A percentile compares a stretch with the other conserved stretches of the same genome.
phyloP scores from a whole-genome alignment of 2,113 vertebrate genomes.

The Eurystomus gularis region DNA sequence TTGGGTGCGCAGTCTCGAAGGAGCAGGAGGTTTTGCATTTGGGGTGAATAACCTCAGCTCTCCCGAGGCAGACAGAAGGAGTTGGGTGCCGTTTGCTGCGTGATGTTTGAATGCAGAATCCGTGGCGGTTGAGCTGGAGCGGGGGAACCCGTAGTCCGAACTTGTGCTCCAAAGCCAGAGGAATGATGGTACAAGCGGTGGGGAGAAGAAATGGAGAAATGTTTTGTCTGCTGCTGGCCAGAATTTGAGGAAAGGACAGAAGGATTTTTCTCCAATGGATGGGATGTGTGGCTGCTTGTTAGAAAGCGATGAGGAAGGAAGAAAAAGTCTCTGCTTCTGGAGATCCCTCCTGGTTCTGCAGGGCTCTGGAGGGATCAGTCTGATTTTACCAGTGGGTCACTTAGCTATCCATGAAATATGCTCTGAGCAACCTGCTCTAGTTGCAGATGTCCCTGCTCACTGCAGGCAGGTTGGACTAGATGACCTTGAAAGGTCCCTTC shows the following conservation, averaged over 20 bases:
- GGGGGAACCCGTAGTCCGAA: no score
- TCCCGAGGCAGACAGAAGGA: background rate
- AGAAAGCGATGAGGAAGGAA: background rate
- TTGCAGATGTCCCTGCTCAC: no score
- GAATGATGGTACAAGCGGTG: background rate
- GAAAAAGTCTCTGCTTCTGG: background rate
- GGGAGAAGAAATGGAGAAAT: background rate
- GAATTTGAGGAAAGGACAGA: background rate
- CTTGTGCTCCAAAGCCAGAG: accelerated
- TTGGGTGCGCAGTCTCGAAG: background rate
- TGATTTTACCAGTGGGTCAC: background rate
- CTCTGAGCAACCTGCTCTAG: no score
- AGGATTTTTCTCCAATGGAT: accelerated
- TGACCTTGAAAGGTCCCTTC: no score
- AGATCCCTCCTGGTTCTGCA: background rate
- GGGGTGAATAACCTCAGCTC: background rate
- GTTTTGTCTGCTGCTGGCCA: background rate
- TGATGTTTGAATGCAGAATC: background rate
- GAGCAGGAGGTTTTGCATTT: background rate
- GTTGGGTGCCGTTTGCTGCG: background rate
- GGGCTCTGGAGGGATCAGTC: background rate
- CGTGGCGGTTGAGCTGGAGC: no score
- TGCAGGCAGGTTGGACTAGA: no score
- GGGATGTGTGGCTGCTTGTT: background rate
- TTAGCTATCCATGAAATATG: background rate